Evolutionary conservation across 2,888 invertebrate species (phyloP), one percentile per base, ranked within the genome.

Genomic region (Tiliacea aurago): DNA sequence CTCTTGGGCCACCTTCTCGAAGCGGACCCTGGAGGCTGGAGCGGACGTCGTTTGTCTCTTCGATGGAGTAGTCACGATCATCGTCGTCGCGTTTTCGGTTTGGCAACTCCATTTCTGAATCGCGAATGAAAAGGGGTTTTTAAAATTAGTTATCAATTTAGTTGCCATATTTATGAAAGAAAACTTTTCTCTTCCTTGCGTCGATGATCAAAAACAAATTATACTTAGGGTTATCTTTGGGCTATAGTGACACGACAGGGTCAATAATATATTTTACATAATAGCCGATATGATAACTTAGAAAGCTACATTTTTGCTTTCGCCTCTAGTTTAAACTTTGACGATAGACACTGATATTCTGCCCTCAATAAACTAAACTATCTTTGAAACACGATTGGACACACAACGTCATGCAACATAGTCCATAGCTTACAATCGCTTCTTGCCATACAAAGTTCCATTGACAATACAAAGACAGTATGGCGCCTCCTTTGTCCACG

Each of bases 11-110:
- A 70, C 97, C 96, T 94, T 97, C 97, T 80, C 97, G 95, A 51
- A 97, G 94, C 4, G 97, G 97, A 61, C 97, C 97, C 88, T 97
- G 97, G 81, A 97, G 97, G 83, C 97, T 97, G 87, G 97, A 97
- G 73, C 97, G 97, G 86, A 97, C 96, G 81, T 96, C 95, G 78
- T 96, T 96, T 76, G 95, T 94, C 84, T 95, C 95, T 78, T 96
- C 96, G 41, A 92, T 86, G 49, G 93, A 88, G 58, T 93, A 91
- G 78, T 94, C 93, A 43, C 90, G 89, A 70, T 96, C 93, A 62
- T 96, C 96, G 59, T 97, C 97, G 62, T 95, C 93, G 45, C 94
- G 94, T 86, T 97, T 97, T 78, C 95, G 93, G 84, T 97, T 95
- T 72, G 97, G 97, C 58, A 97, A 93, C 90, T 97, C 97, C 97